These are phyloP conservation scores for Dromaius novaehollandiae DNA, from an alignment of 2,113 vertebrate genomes.

Conservation along the genomic window DNA sequence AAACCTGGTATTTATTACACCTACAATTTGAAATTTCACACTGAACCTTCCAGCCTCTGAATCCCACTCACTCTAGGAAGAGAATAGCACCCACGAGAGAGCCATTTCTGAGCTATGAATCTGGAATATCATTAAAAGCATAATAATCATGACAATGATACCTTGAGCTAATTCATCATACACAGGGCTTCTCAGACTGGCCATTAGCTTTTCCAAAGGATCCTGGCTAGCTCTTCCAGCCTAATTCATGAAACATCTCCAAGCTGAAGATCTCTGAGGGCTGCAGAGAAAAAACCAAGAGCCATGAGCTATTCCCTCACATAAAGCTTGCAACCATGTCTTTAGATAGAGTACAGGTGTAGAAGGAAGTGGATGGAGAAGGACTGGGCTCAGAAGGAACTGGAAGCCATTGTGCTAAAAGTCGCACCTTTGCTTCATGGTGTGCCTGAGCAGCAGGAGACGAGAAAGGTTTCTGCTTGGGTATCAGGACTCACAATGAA, in stretches of 20 bases:
- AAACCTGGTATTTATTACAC: neutral
- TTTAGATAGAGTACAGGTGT: accelerated
- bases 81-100: neutral
- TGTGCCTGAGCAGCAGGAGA: neutral
- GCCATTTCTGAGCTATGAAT: accelerated
- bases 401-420: accelerated
- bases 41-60: accelerated
- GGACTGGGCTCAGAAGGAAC: accelerated
- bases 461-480: no score
- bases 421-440: neutral
- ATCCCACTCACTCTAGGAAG: neutral
- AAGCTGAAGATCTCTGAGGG: neutral
- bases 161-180: neutral
- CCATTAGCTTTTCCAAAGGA: neutral
- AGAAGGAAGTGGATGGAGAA: neutral
- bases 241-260: neutral
- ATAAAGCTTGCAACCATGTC: neutral
- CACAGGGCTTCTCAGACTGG: neutral
- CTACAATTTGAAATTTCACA: neutral
- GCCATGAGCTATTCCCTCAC: neutral
- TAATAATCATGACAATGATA: no score
- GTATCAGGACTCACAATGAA: no score
- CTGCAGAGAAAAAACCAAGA: neutral
- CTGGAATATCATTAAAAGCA: neutral
- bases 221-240: neutral